phyloP scores from a whole-genome alignment of 1,140 invertebrate species.

The Probaryconus sp. region DNA sequence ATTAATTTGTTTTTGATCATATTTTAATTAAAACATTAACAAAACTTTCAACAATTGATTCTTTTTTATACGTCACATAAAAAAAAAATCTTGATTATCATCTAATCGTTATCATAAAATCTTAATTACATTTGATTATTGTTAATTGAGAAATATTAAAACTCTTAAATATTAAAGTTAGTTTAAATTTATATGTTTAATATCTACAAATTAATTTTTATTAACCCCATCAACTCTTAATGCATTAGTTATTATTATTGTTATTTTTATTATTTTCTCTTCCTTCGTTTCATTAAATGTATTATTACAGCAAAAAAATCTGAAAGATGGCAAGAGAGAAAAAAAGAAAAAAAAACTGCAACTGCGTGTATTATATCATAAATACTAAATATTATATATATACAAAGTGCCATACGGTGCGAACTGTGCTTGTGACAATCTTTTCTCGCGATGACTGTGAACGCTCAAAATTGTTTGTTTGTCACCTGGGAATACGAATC shows the following conservation, averaged over 20 bases:
- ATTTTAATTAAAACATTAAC: too few relatives aligned
- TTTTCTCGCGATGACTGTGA: slow-evolving; percentile 20
- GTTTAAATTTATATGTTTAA: slow-evolving; percentile 28
- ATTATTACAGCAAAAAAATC: slow-evolving; percentile 3
- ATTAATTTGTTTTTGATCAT: too few relatives aligned
- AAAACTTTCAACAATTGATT: too few relatives aligned
- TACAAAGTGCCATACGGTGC: slow-evolving; percentile 64
- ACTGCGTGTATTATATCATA: slow-evolving; percentile 55
- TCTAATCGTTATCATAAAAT: too few relatives aligned
- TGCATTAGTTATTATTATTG: too few relatives aligned
- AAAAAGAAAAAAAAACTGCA: slow-evolving; percentile 53
- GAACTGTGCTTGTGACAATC: slow-evolving; percentile 77
- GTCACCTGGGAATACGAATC: slow-evolving; percentile 6
- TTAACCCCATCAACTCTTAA: slow-evolving; percentile 15
- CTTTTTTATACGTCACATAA: too few relatives aligned
- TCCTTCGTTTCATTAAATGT: slow-evolving; percentile 22
- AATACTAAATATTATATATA: slow-evolving; percentile 69
- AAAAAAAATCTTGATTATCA: too few relatives aligned
- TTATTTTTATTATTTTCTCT: slow-evolving; percentile 5
- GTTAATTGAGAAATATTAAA: background rate
- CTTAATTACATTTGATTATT: background rate
- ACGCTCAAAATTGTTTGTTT: slow-evolving; percentile 28
- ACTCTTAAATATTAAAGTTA: too few relatives aligned
- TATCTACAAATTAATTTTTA: slow-evolving; percentile 40
- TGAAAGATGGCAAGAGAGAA: background rate